phyloP scores from a whole-genome alignment of 64 coral and sea anemone genomes.

The Stylophora pistillata region DNA sequence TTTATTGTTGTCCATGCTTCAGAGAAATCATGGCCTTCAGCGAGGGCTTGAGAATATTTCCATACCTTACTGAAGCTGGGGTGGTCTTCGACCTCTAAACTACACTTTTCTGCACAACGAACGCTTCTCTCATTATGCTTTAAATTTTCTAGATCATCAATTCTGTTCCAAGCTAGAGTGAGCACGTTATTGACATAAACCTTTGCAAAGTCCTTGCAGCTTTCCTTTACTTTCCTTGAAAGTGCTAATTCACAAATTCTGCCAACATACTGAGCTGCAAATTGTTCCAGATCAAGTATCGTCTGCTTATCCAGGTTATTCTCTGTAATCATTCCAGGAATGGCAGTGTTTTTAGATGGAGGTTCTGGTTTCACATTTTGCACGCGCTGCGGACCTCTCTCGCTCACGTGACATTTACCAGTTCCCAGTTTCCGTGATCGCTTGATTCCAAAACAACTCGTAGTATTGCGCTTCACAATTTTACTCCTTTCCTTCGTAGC shows the following conservation, averaged over 20 bases:
- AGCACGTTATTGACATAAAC: neutral
- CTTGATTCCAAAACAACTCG: no score
- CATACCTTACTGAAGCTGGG: slow-evolving; percentile 23
- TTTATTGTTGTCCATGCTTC: neutral
- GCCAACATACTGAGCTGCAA: neutral
- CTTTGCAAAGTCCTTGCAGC: neutral
- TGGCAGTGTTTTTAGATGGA: neutral
- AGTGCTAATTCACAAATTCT: slow-evolving; percentile 14
- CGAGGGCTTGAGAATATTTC: slow-evolving; percentile 2
- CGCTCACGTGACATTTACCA: neutral
- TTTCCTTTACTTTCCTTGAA: neutral
- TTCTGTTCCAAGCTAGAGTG: neutral
- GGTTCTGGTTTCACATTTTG: neutral
- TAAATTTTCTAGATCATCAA: neutral
- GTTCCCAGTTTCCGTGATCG: no score
- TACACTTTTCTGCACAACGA: neutral
- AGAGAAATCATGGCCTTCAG: neutral
- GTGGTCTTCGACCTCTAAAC: neutral
- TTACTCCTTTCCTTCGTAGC: neutral
- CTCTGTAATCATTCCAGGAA: neutral
- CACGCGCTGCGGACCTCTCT: neutral
- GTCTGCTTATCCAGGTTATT: neutral
- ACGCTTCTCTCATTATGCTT: neutral
- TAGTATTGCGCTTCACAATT: no score
- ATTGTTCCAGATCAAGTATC: neutral